Conservation (phyloP, 2,797 vertebrate species). For the Pipistrellus pygmaeus region DNA sequence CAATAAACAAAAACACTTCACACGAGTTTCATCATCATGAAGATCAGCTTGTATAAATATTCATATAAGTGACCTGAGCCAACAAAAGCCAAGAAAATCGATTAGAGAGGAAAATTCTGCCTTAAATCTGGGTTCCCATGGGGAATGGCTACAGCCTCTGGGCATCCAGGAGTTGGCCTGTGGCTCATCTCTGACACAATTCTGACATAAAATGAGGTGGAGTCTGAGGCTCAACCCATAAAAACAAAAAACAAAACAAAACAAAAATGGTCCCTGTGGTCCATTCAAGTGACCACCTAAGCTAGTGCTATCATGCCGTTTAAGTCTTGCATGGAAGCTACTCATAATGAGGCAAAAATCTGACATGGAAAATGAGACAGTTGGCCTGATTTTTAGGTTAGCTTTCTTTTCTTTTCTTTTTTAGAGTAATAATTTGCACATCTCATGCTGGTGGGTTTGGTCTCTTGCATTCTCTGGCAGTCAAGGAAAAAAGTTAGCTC, state of each 20-base stretch:
- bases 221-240: constrained; percentile 28
- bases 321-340: constrained; percentile 60
- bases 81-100: constrained; percentile 56
- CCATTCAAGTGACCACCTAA: constrained; percentile 69
- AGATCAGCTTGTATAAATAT: constrained; percentile 44
- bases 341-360: constrained; percentile 64
- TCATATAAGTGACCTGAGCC: constrained; percentile 62
- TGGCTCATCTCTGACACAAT: constrained; percentile 24
- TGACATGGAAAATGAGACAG: constrained; percentile 58
- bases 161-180: constrained; percentile 1
- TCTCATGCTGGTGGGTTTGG: constrained; percentile 60
- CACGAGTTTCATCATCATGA: constrained; percentile 18
- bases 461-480: constrained; percentile 83
- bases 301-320: constrained; percentile 49
- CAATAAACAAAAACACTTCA: not conserved
- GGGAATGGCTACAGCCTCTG: not conserved
- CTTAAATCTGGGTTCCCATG: constrained; percentile 47
- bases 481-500: constrained; percentile 90
- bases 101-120: constrained; percentile 70
- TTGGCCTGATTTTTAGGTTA: constrained; percentile 61
- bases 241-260: not conserved
- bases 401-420: not conserved
- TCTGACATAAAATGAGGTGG: constrained; percentile 71
- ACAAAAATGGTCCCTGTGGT: constrained; percentile 24
- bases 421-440: constrained; percentile 43